Conservation (phyloP, 2,113 vertebrate species). For the Oxyruncus cristatus region DNA sequence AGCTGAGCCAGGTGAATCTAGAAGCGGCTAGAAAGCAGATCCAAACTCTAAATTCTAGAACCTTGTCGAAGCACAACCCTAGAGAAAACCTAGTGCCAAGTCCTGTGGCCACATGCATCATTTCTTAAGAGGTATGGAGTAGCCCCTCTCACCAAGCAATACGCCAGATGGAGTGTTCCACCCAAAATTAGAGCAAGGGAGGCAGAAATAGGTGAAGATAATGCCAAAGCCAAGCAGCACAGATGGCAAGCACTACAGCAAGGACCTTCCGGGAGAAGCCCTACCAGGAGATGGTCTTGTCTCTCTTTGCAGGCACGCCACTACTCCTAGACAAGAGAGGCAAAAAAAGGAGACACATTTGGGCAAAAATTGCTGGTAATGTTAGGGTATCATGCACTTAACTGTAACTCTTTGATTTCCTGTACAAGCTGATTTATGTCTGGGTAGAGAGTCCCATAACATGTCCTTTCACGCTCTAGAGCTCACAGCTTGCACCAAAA, state of each 20-base stretch:
- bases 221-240: not conserved
- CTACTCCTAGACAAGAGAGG: not conserved
- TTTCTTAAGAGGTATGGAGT: not conserved
- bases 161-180: not conserved
- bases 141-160: not conserved
- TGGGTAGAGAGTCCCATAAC: not conserved
- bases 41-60: not conserved
- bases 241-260: not conserved
- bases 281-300: not conserved
- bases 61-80: not conserved
- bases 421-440: not conserved
- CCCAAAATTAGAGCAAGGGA: not conserved
- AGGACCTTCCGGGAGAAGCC: not conserved
- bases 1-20: not conserved
- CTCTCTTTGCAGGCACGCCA: not conserved
- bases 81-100: not conserved
- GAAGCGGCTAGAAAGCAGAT: not conserved
- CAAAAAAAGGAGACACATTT: not conserved
- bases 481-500: not conserved
- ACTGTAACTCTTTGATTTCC: not conserved
- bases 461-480: not conserved
- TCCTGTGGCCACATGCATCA: not conserved
- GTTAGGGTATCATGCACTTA: not conserved
- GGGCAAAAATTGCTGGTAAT: not conserved
- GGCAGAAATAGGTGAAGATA: not conserved